Conservation (phyloP, 2,888 invertebrate species). For the Nephrotoma flavescens region DNA sequence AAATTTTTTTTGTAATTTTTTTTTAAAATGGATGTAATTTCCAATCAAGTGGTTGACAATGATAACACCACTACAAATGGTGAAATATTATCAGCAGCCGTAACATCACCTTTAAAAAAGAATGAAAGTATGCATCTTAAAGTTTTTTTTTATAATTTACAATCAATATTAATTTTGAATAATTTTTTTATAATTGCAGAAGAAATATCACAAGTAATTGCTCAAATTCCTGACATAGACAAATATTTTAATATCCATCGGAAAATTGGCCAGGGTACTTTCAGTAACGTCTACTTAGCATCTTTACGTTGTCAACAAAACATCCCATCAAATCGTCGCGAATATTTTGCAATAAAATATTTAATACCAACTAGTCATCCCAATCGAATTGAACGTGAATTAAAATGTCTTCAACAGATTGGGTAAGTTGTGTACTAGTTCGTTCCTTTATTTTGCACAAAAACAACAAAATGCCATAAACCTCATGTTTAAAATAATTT, state of each 20-base stretch:
- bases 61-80: neutral
- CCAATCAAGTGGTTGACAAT: slow-evolving; percentile 2
- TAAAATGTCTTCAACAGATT: slow-evolving; percentile 61
- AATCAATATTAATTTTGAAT: neutral
- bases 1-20: neutral
- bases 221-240: slow-evolving; percentile 41
- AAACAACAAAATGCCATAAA: neutral
- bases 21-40: slow-evolving; percentile 1
- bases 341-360: slow-evolving; percentile 71
- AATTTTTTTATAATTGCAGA: neutral
- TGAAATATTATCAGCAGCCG: neutral
- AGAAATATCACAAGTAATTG: neutral
- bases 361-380: slow-evolving; percentile 78
- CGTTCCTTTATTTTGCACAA: neutral
- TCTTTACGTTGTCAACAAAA: slow-evolving; percentile 35
- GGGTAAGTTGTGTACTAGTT: slow-evolving; percentile 37
- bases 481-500: neutral
- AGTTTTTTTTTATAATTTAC: neutral
- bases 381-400: slow-evolving; percentile 62
- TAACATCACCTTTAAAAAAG: slow-evolving; percentile 1
- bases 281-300: slow-evolving; percentile 73
- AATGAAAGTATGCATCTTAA: neutral
- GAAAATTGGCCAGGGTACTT: slow-evolving; percentile 72
- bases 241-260: slow-evolving; percentile 49
- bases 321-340: slow-evolving; percentile 32